These are phyloP conservation scores for Crocallis elinguaria DNA, from an alignment of 2,888 invertebrate species.

Conservation along the genomic window DNA sequence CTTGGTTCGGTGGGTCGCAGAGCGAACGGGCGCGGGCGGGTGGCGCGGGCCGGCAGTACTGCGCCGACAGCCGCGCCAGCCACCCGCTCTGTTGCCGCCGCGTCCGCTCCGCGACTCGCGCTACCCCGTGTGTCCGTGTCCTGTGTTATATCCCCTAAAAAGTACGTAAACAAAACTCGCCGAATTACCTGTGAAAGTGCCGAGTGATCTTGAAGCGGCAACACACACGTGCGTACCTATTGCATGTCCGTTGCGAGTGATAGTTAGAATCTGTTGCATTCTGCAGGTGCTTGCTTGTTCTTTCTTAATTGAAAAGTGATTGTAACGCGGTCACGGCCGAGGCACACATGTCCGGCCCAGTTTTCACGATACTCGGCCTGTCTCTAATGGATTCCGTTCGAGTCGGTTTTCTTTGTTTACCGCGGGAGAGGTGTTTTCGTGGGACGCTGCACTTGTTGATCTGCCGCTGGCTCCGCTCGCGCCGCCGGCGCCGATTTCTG, in stretches of 20 bases:
- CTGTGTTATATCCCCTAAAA: slow-evolving; percentile 64
- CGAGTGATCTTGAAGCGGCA: slow-evolving; percentile 61
- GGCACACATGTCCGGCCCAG: slow-evolving; percentile 83
- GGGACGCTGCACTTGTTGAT: slow-evolving; percentile 66
- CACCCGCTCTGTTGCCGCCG: slow-evolving; percentile 46
- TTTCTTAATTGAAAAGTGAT: slow-evolving; percentile 84
- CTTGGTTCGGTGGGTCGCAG: slow-evolving; percentile 32
- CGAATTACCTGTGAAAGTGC: slow-evolving; percentile 63
- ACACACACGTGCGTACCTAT: slow-evolving; percentile 65
- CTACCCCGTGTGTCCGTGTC: slow-evolving; percentile 63
- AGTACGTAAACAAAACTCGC: slow-evolving; percentile 73
- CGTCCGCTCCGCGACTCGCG: slow-evolving; percentile 44
- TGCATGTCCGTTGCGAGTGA: slow-evolving; percentile 56
- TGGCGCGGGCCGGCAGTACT: slow-evolving; percentile 51
- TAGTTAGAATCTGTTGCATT: slow-evolving; percentile 73
- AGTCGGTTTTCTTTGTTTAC: slow-evolving; percentile 76
- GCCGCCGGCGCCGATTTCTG: slow-evolving; percentile 32
- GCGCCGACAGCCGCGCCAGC: slow-evolving; percentile 50
- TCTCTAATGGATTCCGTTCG: slow-evolving; percentile 67
- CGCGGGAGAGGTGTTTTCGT: slow-evolving; percentile 48
- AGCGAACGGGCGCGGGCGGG: slow-evolving; percentile 37
- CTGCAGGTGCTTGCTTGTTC: slow-evolving; percentile 78
- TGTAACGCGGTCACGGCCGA: slow-evolving; percentile 83
- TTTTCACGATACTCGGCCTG: slow-evolving; percentile 76
- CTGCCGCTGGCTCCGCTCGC: slow-evolving; percentile 35